These are phyloP conservation scores for Octomys mimax DNA, from an alignment of 2,797 vertebrate genomes.

Conservation along the genomic window DNA sequence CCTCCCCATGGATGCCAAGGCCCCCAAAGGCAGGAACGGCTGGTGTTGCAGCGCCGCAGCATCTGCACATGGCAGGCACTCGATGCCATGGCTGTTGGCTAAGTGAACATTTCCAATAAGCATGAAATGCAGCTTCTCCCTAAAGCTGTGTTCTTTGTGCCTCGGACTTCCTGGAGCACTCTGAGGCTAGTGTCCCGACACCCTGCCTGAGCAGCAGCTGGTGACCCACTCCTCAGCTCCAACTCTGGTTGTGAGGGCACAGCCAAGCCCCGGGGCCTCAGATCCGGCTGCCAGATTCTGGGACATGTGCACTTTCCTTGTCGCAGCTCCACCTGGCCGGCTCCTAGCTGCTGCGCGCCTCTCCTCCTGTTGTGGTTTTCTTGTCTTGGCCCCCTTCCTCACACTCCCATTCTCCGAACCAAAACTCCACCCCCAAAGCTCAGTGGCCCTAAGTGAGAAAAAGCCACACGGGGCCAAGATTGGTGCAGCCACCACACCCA, in stretches of 20 bases:
- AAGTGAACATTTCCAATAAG: background rate
- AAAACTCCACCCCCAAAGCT: background rate
- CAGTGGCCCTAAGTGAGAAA: background rate
- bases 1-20: background rate
- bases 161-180: background rate
- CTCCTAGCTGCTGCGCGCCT: background rate
- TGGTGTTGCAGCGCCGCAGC: background rate
- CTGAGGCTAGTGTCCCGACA: rapidly evolving
- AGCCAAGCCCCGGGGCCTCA: too few relatives aligned
- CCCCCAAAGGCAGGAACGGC: background rate
- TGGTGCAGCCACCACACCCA: background rate
- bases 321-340: background rate
- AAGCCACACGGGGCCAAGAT: background rate
- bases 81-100: background rate
- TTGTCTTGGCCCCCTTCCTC: background rate
- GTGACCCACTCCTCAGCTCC: background rate
- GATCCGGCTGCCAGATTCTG: background rate
- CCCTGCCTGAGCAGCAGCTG: background rate
- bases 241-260: background rate
- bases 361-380: too few relatives aligned
- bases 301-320: background rate
- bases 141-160: background rate
- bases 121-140: background rate
- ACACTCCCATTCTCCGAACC: background rate
- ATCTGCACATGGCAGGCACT: background rate